Base-by-base conservation (phyloP, 2,797 vertebrate species). In the Salarias fasciatus region DNA sequence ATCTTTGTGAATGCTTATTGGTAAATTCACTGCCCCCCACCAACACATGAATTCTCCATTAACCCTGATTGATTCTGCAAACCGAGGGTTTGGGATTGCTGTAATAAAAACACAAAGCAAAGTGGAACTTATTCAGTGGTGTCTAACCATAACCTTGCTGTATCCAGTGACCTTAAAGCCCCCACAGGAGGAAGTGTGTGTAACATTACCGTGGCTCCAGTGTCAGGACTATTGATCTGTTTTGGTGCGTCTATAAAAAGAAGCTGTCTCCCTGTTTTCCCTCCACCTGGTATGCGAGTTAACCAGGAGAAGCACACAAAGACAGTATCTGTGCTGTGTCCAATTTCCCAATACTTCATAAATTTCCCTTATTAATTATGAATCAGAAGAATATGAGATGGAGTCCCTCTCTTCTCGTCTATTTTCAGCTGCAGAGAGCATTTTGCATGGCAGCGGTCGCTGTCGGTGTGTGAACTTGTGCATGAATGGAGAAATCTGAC, bases 321-420 rank as follows among this genome's bases (percentile, higher is more conserved):
- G 53, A 24, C 49, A 64, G 15, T 54, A 53, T 72, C 68, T 41
- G 42, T 33, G 36, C 42, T 63, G 56, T 54, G 45, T 69, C 53
- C 11, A 12, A 6, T 79, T 88, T 77, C 72, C 73, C 55, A 37
- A 36, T 43, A 53, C 70, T 46, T 28, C 36, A 81, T 53, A 77
- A 68, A 84, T 77, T 52, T 50, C 58, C 66, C 63, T 80, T 57
- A 86, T 90, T 74, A 88, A 87, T 89, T 85, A 88, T 90, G 72
- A 35, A 89, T 85, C 46, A 57, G 6, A 60, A 43, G 35, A 56
- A 60, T 50, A 48, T 28, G 5, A n/a, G n/a, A 59, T 57, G 59
- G 61, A 28, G 0, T 0, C 29, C 33, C 35, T 9, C 33, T 9
- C 41, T 2, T 24, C 0, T 45, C 35, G n/a, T 24, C 18, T 24